Evolutionary conservation across 1,140 invertebrate genomes (phyloP), one percentile per base, ranked within the genome.

Genomic region (Pogonus chalceus): DNA sequence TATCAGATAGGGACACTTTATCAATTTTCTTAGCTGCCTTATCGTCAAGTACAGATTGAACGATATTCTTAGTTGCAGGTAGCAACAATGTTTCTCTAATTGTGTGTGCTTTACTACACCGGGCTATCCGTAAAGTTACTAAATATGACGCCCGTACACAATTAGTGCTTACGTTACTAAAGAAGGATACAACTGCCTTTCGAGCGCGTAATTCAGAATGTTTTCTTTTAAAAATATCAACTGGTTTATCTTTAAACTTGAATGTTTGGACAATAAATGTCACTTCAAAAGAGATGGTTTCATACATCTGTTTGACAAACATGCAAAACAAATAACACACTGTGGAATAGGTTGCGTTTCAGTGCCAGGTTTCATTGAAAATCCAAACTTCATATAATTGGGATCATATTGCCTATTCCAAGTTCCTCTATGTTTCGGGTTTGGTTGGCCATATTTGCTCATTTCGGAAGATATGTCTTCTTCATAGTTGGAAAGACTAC

Each of bases 21-120:
- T n/a, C n/a, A n/a, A n/a, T n/a, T n/a, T n/a, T n/a, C n/a, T n/a
- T n/a, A n/a, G n/a, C n/a, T n/a, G n/a, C n/a, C n/a, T n/a, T n/a
- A n/a, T n/a, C n/a, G n/a, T n/a, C n/a, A n/a, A n/a, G n/a, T n/a
- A n/a, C n/a, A n/a, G n/a, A n/a, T n/a, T n/a, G n/a, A n/a, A n/a
- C n/a, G n/a, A n/a, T 59, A 50, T 56, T 55, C 53, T 59, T 55
- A 57, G 55, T 51, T 2, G 58, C 52, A 49, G 59, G 57, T 56
- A 59, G 56, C 54, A 59, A 54, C 53, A 61, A 52, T 31, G 56
- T 55, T 55, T 52, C 53, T 18, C 46, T 7, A 23, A 51, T 52
- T 9, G 46, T 54, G 10, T 53, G 23, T 54, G 1, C 7, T 20
- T 54, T 54, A 22, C 14, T 51, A 51, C 21, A 21, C 9, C 31